A percentile compares a stretch with the other conserved stretches of the same genome.
phyloP scores from a whole-genome alignment of 2,888 invertebrate genomes.

The Drosophila testacea region DNA sequence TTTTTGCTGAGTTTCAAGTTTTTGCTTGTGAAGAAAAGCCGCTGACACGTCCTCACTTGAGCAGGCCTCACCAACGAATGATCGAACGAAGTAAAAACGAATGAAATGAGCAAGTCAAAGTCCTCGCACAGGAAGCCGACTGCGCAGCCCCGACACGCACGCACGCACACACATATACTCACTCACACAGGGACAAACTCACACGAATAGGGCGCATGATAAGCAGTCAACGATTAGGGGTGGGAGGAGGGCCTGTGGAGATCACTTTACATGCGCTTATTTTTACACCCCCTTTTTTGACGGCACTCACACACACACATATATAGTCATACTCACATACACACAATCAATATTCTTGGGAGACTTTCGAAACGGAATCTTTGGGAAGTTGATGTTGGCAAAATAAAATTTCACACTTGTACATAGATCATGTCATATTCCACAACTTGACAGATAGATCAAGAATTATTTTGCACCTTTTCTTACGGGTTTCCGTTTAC shows the following conservation, averaged over 20 bases:
- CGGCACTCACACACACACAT: constrained; percentile 27
- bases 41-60: constrained; percentile 72
- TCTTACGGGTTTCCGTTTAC: constrained; percentile 30
- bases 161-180: constrained; percentile 50
- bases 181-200: constrained; percentile 27
- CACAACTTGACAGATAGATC: constrained; percentile 25
- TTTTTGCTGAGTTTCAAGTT: constrained; percentile 27
- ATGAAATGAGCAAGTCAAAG: constrained; percentile 67
- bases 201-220: constrained; percentile 60
- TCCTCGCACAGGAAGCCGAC: constrained; percentile 78
- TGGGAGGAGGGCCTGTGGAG: constrained; percentile 61
- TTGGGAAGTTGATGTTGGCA: constrained; percentile 36
- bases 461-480: constrained; percentile 61
- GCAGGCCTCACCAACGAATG: constrained; percentile 63
- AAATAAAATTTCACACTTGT: constrained; percentile 52
- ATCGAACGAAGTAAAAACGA: constrained; percentile 39
- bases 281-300: constrained; percentile 71
- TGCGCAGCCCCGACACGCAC: constrained; percentile 69
- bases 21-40: constrained; percentile 29
- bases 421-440: constrained; percentile 16
- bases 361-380: constrained; percentile 46
- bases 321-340: constrained; percentile 15
- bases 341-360: constrained; percentile 28
- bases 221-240: constrained; percentile 64
- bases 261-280: constrained; percentile 76